Evolutionary conservation across 2,888 invertebrate genomes (phyloP), one percentile per base, ranked within the genome.

Genomic region (Dynastes hyllus): DNA sequence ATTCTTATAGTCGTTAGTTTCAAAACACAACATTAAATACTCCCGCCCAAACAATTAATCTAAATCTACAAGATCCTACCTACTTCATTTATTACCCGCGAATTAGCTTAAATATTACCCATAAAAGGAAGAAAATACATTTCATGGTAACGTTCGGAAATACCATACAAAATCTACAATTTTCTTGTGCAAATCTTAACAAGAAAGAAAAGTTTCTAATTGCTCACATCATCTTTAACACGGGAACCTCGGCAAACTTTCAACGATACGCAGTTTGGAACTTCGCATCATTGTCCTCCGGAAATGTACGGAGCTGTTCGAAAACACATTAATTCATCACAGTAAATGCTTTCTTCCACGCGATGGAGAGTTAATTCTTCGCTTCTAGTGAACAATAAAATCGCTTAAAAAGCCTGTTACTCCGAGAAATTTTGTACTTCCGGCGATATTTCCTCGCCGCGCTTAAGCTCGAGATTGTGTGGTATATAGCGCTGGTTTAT

Each of bases 201-300:
- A 45, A 45, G n/a, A 55, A 16, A 55, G 55, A n/a, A 22, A 22
- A 55, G 22, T n/a, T 32, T 29, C 63, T 13, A 16, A 58, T 58
- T 58, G 55, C 22, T 8, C 55, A 8, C 22, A 13, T 63, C 63
- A 61, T 61, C 61, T 61, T 61, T 27, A 61, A 61, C 11, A 22
- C 61, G 61, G 5, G 22, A 63, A 58, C 16, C 22, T 32, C 63
- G 13, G 9, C 29, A 63, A 63, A 63, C 27, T 29, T 63, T 37
- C 32, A 1, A 63, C 27, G 45, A 27, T 63, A 32, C 63, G 63
- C 63, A 63, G 63, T 63, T 63, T 13, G 3, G 27, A 63, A 63
- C 32, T 63, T 63, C 29, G 63, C 13, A 63, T 63, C 63, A 63
- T 63, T 63, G 63, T 63, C 13, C 32, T 63, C 63, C 63, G 63